Evolutionary conservation across 2,113 vertebrate genomes (phyloP), one percentile per base, ranked within the genome.

Genomic region (Epinephelus fuscoguttatus): DNA sequence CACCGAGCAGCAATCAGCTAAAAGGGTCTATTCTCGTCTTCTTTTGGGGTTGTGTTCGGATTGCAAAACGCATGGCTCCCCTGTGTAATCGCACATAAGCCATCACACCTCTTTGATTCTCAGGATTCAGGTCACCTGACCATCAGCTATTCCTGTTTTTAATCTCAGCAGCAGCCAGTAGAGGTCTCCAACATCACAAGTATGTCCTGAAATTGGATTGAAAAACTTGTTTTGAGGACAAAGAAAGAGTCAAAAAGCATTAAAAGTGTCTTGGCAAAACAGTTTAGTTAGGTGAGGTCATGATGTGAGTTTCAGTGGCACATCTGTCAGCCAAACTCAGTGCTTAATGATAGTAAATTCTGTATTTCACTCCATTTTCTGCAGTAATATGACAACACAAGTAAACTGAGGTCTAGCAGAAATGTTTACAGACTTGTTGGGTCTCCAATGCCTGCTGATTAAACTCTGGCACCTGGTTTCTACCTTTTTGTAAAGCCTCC

Each of bases 1-100:
- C 90, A 93, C 61, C 80, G 21, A 62, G 72, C 30, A 11, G 89
- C 77, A 91, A 90, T 81, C 70, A 76, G 1, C n/a, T 37, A 1
- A 30, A 37, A 49, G 18, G 42, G 47, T 74, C 81, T 64, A 37
- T 49, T 88, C 23, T 49, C 3, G 57, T 21, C 3, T 6, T 66
- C 56, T 82, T 30, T 78, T 19, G 60, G 68, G 18, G 12, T 82
- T 30, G 21, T 52, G 45, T 60, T 78, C 50, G 33, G 25, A 62
- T 60, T 84, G 75, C 37, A 62, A 61, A 80, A 45, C 6, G 18
- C 68, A 40, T 2, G 37, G 49, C 50, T 78, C 60, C 23, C 33
- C 56, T 56, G 33, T 73, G 80, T 69, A 52, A 78, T 74, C 15
- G 2, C 37, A 21, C 62, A 33, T 4, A 49, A 23, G 25, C 21